Evolutionary conservation across 2,888 invertebrate species (phyloP).

Genomic region (Caenorhabditis sp.): DNA sequence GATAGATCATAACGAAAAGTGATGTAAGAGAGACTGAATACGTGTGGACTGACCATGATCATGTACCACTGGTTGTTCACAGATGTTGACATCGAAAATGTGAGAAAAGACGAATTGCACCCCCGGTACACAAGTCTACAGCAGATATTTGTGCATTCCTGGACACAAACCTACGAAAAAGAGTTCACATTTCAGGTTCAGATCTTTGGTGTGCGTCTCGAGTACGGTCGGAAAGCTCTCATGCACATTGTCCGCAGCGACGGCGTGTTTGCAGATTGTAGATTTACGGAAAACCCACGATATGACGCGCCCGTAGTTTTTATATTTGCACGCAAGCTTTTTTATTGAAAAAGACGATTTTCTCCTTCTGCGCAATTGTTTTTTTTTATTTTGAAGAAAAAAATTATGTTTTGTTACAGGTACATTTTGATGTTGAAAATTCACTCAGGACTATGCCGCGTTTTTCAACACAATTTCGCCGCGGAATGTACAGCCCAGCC

Average conservation of each 20-base stretch:
- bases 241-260: constrained; percentile 19
- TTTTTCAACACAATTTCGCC: constrained; percentile 17
- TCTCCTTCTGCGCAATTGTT: background rate
- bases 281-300: constrained; percentile 31
- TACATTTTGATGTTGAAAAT: constrained; percentile 23
- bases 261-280: constrained; percentile 36
- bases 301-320: no score
- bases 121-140: no score
- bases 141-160: no score
- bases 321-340: background rate
- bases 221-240: constrained; percentile 15
- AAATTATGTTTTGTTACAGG: background rate
- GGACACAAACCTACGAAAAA: no score
- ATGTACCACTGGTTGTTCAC: no score
- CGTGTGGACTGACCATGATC: background rate
- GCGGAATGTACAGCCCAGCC: constrained; percentile 36
- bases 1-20: constrained; percentile 25
- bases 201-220: background rate
- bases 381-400: background rate
- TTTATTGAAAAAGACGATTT: background rate
- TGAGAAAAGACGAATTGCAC: background rate
- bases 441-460: background rate
- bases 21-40: constrained; percentile 20
- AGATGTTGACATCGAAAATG: no score
- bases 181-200: background rate